Conservation (phyloP, 2,888 invertebrate species). For the Heliothis peltigera region DNA sequence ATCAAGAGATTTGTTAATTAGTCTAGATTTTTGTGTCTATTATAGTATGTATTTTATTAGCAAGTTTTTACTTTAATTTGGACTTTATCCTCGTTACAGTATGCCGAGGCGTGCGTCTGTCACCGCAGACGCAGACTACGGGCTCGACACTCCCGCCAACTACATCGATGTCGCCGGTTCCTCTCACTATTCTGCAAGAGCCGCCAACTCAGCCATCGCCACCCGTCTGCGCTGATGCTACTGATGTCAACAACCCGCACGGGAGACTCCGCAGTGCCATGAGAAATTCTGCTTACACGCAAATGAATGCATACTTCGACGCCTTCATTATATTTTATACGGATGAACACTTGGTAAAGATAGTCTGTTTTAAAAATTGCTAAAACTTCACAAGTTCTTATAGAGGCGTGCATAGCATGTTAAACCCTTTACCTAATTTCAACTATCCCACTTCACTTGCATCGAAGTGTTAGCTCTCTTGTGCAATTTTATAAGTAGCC, state of each 20-base stretch:
- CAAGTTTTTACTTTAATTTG: not conserved
- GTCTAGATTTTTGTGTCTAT: no score
- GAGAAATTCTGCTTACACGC: slow-evolving; percentile 79
- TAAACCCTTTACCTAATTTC: no score
- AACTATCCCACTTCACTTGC: no score
- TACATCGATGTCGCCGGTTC: slow-evolving; percentile 64
- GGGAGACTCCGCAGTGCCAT: slow-evolving; percentile 87
- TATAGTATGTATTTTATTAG: no score
- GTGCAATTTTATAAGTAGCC: no score
- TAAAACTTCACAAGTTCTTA: no score
- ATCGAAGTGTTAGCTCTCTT: no score
- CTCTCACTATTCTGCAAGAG: slow-evolving; percentile 70
- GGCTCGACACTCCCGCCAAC: slow-evolving; percentile 60
- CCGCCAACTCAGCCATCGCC: slow-evolving; percentile 66
- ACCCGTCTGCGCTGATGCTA: slow-evolving; percentile 75
- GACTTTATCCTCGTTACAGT: slow-evolving; percentile 61
- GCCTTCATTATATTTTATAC: slow-evolving; percentile 94
- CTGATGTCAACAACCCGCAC: slow-evolving; percentile 70
- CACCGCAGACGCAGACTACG: slow-evolving; percentile 61
- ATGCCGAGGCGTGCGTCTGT: slow-evolving; percentile 70
- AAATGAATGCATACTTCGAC: slow-evolving; percentile 86
- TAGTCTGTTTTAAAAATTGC: not conserved
- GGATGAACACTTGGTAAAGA: slow-evolving; percentile 94
- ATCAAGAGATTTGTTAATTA: not conserved
- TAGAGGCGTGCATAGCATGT: no score